These are phyloP conservation scores for Colius striatus DNA, from an alignment of 2,113 vertebrate genomes.

Conservation along the genomic window DNA sequence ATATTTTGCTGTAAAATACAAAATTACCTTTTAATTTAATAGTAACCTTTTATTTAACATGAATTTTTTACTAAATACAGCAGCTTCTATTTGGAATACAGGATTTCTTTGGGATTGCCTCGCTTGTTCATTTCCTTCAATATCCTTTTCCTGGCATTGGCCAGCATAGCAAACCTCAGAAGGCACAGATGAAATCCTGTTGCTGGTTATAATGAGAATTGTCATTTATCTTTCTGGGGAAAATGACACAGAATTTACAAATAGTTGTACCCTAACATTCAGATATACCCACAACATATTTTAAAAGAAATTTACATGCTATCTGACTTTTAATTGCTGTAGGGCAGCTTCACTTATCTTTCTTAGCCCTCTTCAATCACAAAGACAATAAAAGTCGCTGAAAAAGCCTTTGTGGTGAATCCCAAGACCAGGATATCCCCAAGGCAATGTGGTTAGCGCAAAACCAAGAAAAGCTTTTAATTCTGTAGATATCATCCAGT, in stretches of 20 bases:
- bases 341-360: not conserved
- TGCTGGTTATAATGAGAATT: not conserved
- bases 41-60: not conserved
- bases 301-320: not conserved
- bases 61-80: not conserved
- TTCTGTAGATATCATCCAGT: not conserved
- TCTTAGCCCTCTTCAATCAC: not conserved
- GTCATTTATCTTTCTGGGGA: not conserved
- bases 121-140: not conserved
- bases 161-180: not conserved
- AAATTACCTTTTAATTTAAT: not conserved
- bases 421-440: not conserved
- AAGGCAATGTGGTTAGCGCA: conserved; percentile 1
- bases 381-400: conserved; percentile 16
- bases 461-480: conserved; percentile 3
- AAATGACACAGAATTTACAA: not conserved
- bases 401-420: conserved; percentile 35
- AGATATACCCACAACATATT: not conserved
- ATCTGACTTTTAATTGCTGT: not conserved
- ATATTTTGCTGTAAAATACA: not conserved
- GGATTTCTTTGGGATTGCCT: not conserved
- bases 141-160: not conserved
- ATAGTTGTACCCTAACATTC: not conserved
- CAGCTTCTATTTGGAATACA: not conserved
- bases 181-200: not conserved